These are phyloP conservation scores for Selenia dentaria DNA, from an alignment of 2,888 invertebrate genomes.

Conservation along the genomic window DNA sequence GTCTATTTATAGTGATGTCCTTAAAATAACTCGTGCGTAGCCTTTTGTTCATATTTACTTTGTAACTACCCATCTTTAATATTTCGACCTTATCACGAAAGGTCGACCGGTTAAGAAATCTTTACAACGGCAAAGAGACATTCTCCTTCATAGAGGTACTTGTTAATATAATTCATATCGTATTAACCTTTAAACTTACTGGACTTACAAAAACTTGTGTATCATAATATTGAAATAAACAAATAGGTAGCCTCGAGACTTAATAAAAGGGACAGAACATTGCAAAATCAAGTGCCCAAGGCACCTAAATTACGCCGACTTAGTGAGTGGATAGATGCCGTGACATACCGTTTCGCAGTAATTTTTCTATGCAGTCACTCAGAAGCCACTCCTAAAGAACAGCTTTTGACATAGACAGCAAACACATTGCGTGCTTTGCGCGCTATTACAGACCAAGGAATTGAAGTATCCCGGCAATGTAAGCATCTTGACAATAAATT, in stretches of 20 bases:
- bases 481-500: slow-evolving; percentile 28
- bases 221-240: slow-evolving; percentile 14
- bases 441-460: background rate
- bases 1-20: slow-evolving; percentile 29
- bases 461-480: slow-evolving; percentile 35
- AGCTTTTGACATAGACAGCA: slow-evolving; percentile 9
- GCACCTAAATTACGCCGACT: slow-evolving; percentile 50
- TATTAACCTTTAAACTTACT: slow-evolving; percentile 33
- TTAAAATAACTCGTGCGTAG: slow-evolving; percentile 31
- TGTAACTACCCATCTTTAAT: slow-evolving; percentile 40
- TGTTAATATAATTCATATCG: slow-evolving; percentile 36
- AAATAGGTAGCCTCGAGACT: slow-evolving; percentile 31
- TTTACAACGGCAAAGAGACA: slow-evolving; percentile 33
- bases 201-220: slow-evolving; percentile 19
- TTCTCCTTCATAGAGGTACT: slow-evolving; percentile 36
- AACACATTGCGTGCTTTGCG: slow-evolving; percentile 39
- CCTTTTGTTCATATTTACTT: slow-evolving; percentile 37
- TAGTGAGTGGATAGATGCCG: slow-evolving; percentile 56
- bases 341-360: slow-evolving; percentile 60
- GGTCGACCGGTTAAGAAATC: slow-evolving; percentile 39
- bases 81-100: slow-evolving; percentile 39
- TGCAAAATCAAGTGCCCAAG: slow-evolving; percentile 55
- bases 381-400: slow-evolving; percentile 29
- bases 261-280: slow-evolving; percentile 41
- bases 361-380: slow-evolving; percentile 54